These are phyloP conservation scores for Sciurus niger DNA, from an alignment of 2,113 vertebrate genomes.

Conservation along the genomic window DNA sequence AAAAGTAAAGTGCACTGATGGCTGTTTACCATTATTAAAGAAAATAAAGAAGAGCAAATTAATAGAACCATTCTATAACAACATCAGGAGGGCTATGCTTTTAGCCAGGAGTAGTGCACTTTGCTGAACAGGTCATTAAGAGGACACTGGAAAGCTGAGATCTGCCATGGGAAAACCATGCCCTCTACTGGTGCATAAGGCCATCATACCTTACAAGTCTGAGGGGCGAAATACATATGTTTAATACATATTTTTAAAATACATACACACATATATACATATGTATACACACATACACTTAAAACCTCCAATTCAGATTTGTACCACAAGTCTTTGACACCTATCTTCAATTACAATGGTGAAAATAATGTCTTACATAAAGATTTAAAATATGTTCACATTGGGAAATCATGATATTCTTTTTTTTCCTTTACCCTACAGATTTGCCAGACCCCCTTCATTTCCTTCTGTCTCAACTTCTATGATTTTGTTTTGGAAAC, in stretches of 20 bases:
- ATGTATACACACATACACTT: neutral
- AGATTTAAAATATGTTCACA: neutral
- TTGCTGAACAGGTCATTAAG: neutral
- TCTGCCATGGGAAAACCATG: constrained; percentile 20
- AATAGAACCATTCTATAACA: neutral
- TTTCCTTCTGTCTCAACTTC: neutral
- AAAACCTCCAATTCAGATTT: neutral
- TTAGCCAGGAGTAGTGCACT: neutral
- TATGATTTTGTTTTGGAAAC: neutral
- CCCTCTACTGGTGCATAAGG: constrained; percentile 75
- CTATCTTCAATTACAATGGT: constrained; percentile 15
- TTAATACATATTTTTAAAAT: no score
- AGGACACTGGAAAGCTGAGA: neutral
- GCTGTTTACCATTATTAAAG: neutral
- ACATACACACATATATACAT: neutral
- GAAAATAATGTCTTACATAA: neutral
- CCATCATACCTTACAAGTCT: neutral
- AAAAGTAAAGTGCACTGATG: neutral
- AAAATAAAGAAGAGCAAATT: constrained; percentile 41
- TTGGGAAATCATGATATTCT: neutral
- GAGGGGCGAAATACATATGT: no score
- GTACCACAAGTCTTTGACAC: neutral
- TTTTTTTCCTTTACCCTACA: neutral
- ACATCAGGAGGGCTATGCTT: neutral
- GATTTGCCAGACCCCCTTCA: neutral